Evolutionary conservation across 2,113 vertebrate genomes (phyloP).

Genomic region (Odocoileus virginianus): DNA sequence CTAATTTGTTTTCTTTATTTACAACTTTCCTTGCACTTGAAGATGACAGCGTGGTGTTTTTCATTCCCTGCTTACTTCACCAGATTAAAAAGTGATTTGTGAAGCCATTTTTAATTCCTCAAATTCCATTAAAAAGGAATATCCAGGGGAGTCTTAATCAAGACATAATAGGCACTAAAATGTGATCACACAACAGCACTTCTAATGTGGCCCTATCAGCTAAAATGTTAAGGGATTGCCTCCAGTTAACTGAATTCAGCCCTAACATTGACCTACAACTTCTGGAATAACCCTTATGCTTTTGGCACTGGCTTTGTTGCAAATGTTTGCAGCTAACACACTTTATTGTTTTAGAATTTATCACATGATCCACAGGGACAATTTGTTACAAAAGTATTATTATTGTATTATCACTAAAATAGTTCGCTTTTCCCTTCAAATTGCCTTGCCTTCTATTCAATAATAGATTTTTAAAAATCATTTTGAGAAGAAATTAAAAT

Average conservation of each 20-base stretch:
- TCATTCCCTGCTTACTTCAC: slow-evolving; percentile 71
- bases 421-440: neutral
- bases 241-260: neutral
- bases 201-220: neutral
- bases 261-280: neutral
- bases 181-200: slow-evolving; percentile 1
- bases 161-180: slow-evolving; percentile 59
- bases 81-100: slow-evolving; percentile 75
- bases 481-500: slow-evolving; percentile 63
- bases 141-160: slow-evolving; percentile 62
- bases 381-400: neutral
- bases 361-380: neutral
- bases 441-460: slow-evolving; percentile 46
- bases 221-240: neutral
- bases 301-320: neutral
- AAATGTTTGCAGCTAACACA: neutral
- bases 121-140: slow-evolving; percentile 70
- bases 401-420: slow-evolving; percentile 20
- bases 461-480: slow-evolving; percentile 41
- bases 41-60: slow-evolving; percentile 67
- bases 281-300: neutral
- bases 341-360: neutral
- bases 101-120: slow-evolving; percentile 77
- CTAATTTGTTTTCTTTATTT: slow-evolving; percentile 83
- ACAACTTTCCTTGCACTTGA: slow-evolving; percentile 69